Evolutionary conservation across 2,797 vertebrate genomes (phyloP).

Genomic region (Anolis apletophallus): DNA sequence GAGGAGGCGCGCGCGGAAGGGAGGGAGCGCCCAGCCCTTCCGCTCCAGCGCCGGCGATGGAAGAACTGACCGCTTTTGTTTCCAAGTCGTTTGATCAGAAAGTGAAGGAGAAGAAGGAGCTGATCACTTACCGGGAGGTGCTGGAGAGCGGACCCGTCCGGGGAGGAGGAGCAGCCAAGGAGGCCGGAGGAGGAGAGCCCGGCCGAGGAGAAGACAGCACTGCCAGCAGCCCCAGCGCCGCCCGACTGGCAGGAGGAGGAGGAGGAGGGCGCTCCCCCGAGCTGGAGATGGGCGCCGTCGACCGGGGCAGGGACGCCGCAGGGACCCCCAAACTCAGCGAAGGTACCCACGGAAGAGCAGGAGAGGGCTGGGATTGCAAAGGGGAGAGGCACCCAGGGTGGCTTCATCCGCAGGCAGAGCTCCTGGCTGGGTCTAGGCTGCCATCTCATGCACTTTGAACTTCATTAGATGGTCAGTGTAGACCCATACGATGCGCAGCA

Average conservation of each 20-base stretch:
- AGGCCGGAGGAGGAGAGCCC: constrained; percentile 82
- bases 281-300: constrained; percentile 89
- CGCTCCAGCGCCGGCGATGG: constrained; percentile 83
- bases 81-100: constrained; percentile 99
- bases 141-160: constrained; percentile 90
- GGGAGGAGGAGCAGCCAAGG: constrained; percentile 78
- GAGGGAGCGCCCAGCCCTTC: constrained; percentile 51
- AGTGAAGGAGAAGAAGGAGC: constrained; percentile 98
- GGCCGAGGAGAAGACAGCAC: constrained; percentile 87
- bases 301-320: constrained; percentile 88
- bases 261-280: constrained; percentile 86
- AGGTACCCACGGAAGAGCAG: constrained; percentile 75
- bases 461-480: too few relatives aligned
- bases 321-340: constrained; percentile 94
- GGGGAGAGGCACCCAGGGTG: too few relatives aligned
- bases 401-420: too few relatives aligned
- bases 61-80: constrained; percentile 98
- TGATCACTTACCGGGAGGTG: constrained; percentile 96
- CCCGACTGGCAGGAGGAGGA: constrained; percentile 75
- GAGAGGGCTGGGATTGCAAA: background rate
- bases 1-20: constrained; percentile 68
- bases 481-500: too few relatives aligned
- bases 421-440: too few relatives aligned
- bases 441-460: too few relatives aligned
- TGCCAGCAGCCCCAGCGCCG: constrained; percentile 73